Evolutionary conservation across 2,113 vertebrate species (phyloP), one percentile per base, ranked within the genome.

Genomic region (Sinosuthora webbiana): DNA sequence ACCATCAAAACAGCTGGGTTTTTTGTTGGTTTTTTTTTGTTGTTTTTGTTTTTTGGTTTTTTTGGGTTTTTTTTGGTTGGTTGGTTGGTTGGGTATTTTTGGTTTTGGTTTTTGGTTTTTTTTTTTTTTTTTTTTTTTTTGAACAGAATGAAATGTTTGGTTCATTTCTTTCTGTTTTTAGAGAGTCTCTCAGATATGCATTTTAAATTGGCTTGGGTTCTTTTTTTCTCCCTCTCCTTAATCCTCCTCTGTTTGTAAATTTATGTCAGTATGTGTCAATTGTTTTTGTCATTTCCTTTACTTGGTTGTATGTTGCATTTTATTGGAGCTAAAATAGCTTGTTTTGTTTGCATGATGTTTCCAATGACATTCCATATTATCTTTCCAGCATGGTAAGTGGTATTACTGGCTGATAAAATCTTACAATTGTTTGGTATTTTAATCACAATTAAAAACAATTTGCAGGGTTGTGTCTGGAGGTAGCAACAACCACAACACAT

Each of bases 91-190:
- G n/a, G n/a, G n/a, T n/a, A n/a, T n/a, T n/a, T n/a, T n/a, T n/a
- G n/a, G n/a, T n/a, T 44, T 28, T 41, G 39, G 7, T 12, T 19
- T 50, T 42, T 37, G 13, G 41, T 41, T 18, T 18, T 44, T 44
- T 44, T 44, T 18, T 44, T 18, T 18, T 35, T 31, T 45, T 45
- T 35, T 11, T 28, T 87, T 93, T 82, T 94, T 93, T n/a, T 3
- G 65, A 92, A 83, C 81, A n/a, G 33, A 90, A 91, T 42, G 59
- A 41, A 90, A 86, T 67, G 8, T 73, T 94, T 73, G 53, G 33
- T 90, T 90, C 5, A 31, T 82, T 89, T 79, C 15, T 70, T 91
- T 76, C 17, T 52, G n/a, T 13, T 75, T 21, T 52, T 50, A 74
- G 27, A 75, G 14, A 70, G 31, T 45, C 13, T 53, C 27, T 69